These are phyloP conservation scores for Gymnobelideus leadbeateri DNA, from an alignment of 2,113 vertebrate genomes.

Conservation along the genomic window DNA sequence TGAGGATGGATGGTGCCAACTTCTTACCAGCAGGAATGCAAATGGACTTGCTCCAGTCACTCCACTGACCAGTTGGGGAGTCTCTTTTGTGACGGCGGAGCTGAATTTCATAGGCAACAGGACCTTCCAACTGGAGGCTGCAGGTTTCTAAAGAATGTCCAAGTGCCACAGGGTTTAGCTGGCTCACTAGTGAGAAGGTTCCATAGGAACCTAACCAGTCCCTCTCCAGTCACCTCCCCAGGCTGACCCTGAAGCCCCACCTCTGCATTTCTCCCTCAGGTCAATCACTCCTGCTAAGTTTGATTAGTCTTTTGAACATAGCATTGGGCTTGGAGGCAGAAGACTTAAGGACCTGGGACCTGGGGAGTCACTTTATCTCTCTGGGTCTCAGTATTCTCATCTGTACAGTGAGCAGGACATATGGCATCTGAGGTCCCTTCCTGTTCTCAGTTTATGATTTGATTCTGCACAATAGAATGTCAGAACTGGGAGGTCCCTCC, in stretches of 20 bases:
- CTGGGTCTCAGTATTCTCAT: conserved; percentile 4
- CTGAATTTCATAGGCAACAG: conserved; percentile 73
- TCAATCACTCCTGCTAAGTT: not conserved
- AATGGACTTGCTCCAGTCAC: conserved; percentile 82
- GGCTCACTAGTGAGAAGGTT: not conserved
- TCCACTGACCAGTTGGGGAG: conserved; percentile 80
- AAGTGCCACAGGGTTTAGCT: not conserved
- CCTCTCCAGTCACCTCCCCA: not conserved
- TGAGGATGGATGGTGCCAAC: not conserved
- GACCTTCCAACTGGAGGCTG: conserved; percentile 10
- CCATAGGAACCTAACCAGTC: fast-evolving
- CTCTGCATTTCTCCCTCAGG: not conserved
- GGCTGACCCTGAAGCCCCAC: not conserved
- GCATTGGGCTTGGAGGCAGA: not conserved
- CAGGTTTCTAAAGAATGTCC: conserved; percentile 77
- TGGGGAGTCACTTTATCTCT: not conserved
- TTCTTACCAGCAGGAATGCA: conserved; percentile 82
- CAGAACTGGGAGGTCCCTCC: not conserved
- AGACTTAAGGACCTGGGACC: not conserved
- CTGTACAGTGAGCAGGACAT: not conserved
- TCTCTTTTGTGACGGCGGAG: conserved; percentile 66
- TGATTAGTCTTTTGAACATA: not conserved
- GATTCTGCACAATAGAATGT: not conserved
- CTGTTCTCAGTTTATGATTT: not conserved
- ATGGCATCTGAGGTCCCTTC: not conserved